A percentile compares a stretch with the other conserved stretches of the same genome.
phyloP scores from a whole-genome alignment of 2,113 vertebrate species.

The Ascaphus truei region DNA sequence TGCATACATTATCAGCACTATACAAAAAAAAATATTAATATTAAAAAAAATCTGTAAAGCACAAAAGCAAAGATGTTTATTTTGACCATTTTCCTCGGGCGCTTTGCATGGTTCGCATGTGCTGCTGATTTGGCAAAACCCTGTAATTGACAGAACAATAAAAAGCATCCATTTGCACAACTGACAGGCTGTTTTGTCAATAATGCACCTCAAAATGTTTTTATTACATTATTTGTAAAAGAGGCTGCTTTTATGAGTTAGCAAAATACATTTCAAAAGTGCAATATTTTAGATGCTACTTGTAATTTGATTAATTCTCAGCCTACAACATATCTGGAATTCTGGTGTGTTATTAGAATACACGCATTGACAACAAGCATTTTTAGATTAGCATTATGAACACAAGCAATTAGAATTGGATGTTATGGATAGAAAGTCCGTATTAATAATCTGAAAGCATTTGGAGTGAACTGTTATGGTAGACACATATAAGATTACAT shows the following conservation, averaged over 20 bases:
- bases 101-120: neutral
- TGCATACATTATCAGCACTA: too few relatives aligned
- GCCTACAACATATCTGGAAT: neutral
- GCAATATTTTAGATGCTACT: neutral
- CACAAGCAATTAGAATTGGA: too few relatives aligned
- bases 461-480: too few relatives aligned
- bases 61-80: slow-evolving; percentile 11
- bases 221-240: slow-evolving; percentile 23
- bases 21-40: too few relatives aligned
- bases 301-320: neutral
- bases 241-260: neutral
- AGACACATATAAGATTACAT: too few relatives aligned
- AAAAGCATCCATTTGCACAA: slow-evolving; percentile 21
- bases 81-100: neutral
- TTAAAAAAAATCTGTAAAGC: too few relatives aligned
- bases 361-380: too few relatives aligned
- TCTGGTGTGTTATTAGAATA: neutral
- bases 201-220: slow-evolving; percentile 31
- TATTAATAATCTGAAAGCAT: too few relatives aligned
- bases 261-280: slow-evolving; percentile 1
- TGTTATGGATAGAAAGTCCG: too few relatives aligned
- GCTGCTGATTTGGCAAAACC: slow-evolving; percentile 14
- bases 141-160: slow-evolving; percentile 29
- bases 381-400: too few relatives aligned
- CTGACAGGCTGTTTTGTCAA: slow-evolving; percentile 26